Conservation (phyloP, 2,888 invertebrate genomes). For the Ametastegia equiseti region DNA sequence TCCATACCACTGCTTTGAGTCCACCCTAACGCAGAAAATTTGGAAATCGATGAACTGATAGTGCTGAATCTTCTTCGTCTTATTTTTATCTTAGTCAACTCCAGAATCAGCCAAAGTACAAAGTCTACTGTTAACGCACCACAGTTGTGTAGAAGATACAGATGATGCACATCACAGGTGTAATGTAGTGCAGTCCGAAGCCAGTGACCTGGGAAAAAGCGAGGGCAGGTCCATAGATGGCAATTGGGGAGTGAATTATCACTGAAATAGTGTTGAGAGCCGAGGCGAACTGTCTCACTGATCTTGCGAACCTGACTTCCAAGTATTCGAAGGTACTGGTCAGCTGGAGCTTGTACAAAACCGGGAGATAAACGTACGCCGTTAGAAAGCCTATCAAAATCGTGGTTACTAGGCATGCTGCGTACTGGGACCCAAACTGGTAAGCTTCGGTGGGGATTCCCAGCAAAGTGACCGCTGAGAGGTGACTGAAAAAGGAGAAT, state of each 20-base stretch:
- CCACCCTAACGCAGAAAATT: slow-evolving; percentile 74
- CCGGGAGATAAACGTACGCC: slow-evolving; percentile 78
- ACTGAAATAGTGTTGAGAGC: slow-evolving; percentile 80
- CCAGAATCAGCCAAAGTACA: not conserved
- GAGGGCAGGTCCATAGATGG: slow-evolving; percentile 84
- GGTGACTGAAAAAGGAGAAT: slow-evolving; percentile 77
- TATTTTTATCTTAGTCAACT: not conserved
- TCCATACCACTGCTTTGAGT: slow-evolving; percentile 83
- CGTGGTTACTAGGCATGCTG: slow-evolving; percentile 74
- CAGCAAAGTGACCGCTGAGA: slow-evolving; percentile 86
- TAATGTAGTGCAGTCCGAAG: slow-evolving; percentile 81
- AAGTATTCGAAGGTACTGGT: slow-evolving; percentile 85
- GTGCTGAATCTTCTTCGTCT: not conserved
- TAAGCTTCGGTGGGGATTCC: slow-evolving; percentile 88
- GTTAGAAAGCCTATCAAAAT: slow-evolving; percentile 68
- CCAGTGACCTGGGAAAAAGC: slow-evolving; percentile 86
- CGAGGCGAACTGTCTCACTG: slow-evolving; percentile 80
- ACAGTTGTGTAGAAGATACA: slow-evolving; percentile 88
- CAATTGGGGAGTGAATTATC: slow-evolving; percentile 81
- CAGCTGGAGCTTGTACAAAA: slow-evolving; percentile 84
- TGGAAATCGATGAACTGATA: not conserved
- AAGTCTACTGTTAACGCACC: slow-evolving; percentile 73
- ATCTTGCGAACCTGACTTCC: slow-evolving; percentile 81
- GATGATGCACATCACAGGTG: slow-evolving; percentile 83
- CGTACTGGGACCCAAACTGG: slow-evolving; percentile 83